These are phyloP conservation scores for Globia sparganii DNA, from an alignment of 2,888 invertebrate species.

Conservation along the genomic window DNA sequence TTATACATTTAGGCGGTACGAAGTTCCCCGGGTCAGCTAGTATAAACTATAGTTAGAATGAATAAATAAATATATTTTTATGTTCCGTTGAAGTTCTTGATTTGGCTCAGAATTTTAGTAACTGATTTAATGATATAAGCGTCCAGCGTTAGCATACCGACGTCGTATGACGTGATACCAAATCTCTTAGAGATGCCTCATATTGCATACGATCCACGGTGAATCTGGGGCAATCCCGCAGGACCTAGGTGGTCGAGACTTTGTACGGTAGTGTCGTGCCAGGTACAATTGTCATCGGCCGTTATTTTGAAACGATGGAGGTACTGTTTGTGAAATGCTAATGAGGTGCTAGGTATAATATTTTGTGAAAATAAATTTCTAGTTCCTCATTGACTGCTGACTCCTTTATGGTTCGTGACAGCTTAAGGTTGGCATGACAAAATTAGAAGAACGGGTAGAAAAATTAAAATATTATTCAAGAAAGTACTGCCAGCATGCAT, in stretches of 20 bases:
- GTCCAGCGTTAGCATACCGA: not conserved
- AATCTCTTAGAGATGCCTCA: not conserved
- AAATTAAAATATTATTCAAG: not conserved
- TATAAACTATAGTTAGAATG: not conserved
- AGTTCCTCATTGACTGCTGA: not conserved
- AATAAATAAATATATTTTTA: not conserved
- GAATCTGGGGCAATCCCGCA: not conserved
- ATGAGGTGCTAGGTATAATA: not conserved
- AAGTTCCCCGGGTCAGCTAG: too few relatives aligned
- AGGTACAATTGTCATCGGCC: not conserved
- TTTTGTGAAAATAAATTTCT: not conserved
- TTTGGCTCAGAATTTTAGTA: not conserved
- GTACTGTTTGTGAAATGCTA: not conserved
- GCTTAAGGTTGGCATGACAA: not conserved
- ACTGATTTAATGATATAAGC: not conserved
- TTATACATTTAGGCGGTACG: too few relatives aligned
- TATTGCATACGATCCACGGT: not conserved
- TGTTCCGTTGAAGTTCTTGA: not conserved
- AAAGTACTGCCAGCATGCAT: not conserved
- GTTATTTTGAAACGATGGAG: not conserved
- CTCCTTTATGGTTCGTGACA: not conserved
- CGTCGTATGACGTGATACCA: not conserved
- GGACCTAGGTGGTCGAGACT: not conserved
- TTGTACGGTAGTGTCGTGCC: not conserved
- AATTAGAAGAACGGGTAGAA: not conserved